These are phyloP conservation scores for Erpornis zantholeuca DNA, from an alignment of 2,113 vertebrate species.

Conservation along the genomic window DNA sequence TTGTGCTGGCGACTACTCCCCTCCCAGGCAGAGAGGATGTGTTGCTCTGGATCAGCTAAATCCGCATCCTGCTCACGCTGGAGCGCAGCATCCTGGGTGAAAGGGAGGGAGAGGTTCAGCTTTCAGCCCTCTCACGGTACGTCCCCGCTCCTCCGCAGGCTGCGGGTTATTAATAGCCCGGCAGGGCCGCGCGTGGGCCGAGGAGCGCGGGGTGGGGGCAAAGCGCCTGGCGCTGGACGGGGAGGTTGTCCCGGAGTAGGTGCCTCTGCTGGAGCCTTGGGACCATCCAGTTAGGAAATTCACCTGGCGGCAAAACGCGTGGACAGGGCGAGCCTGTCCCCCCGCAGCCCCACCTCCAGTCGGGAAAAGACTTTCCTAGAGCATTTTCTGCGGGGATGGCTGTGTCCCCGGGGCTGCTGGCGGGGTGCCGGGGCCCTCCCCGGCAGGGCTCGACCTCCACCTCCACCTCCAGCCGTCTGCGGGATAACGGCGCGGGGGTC, in stretches of 20 bases:
- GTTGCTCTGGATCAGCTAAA: not conserved
- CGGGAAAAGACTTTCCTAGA: not conserved
- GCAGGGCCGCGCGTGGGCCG: not conserved
- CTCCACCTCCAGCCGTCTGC: not conserved
- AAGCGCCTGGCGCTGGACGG: not conserved
- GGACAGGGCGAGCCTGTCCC: not conserved
- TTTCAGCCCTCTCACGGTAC: not conserved
- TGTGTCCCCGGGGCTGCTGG: not conserved
- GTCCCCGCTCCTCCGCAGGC: not conserved
- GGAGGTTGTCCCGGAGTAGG: fast-evolving
- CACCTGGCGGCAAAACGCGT: not conserved
- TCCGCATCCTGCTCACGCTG: not conserved
- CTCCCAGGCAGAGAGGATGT: not conserved
- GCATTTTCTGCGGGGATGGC: not conserved
- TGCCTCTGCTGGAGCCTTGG: not conserved
- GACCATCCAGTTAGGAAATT: not conserved
- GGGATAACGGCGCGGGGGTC: not conserved
- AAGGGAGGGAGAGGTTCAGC: not conserved
- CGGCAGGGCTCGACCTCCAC: not conserved
- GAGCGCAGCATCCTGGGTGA: not conserved
- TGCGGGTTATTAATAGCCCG: not conserved
- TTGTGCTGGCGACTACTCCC: not conserved
- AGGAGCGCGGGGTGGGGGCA: not conserved
- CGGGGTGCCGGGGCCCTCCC: not conserved
- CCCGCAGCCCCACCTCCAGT: not conserved